Evolutionary conservation across 2,797 vertebrate genomes (phyloP), one percentile per base, ranked within the genome.

Genomic region (Macrochelys suwanniensis): DNA sequence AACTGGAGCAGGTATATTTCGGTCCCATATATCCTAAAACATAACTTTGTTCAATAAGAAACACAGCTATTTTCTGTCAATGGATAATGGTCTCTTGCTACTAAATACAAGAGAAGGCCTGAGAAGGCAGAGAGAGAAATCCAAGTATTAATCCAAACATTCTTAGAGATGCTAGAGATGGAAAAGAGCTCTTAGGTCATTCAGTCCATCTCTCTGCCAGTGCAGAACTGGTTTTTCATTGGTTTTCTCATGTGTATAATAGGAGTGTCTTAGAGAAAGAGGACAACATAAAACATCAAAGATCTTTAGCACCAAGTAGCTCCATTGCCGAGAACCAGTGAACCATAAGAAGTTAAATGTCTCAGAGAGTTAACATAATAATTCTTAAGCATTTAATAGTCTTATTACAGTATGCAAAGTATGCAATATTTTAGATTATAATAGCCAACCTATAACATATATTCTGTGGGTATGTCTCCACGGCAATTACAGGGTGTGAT

Each of bases 71-170:
- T 95, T 82, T 84, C 37, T 71, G 9, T 31, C 28, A 80, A 10
- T 25, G 17, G 77, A 90, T 84, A 93, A 92, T 53, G 33, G 84
- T 65, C 19, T 92, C 74, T 56, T 90, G 21, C 42, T 89, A 77
- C 57, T 87, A 88, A 54, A 85, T 31, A 91, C 13, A 87, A 84
- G 92, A 89, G 37, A 91, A 88, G 51, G 80, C 80, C 87, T 95
- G 92, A 4, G 19, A 68, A 90, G n/a, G 45, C 37, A 93, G 5
- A 33, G 16, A 68, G 0, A 31, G 53, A 93, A 92, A 92, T 91
- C 77, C 80, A 95, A 90, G n/a, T 80, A 83, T 74, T 91, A 82
- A 19, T 91, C 93, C 54, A 93, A 90, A 96, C 15, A 88, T 50
- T 84, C 31, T 90, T 85, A 80, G 6, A 89, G 71, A 37, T 0